Conservation (phyloP, 2,113 vertebrate genomes). For the Marcusenius ussheri region DNA sequence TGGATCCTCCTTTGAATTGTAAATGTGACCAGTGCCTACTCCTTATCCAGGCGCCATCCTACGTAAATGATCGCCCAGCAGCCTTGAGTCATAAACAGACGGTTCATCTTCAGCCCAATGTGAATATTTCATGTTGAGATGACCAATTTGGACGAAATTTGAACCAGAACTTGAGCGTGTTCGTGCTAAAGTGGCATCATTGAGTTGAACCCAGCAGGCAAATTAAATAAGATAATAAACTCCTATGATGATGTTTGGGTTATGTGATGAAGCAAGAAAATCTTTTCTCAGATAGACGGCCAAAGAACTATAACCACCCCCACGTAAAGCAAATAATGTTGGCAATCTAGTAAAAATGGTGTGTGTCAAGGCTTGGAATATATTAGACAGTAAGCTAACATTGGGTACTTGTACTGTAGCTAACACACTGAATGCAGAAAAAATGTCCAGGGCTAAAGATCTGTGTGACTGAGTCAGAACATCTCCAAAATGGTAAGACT, state of each 20-base stretch:
- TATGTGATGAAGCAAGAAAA: background rate
- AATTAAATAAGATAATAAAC: background rate
- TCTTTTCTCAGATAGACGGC: background rate
- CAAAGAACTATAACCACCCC: background rate
- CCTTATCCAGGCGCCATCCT: background rate
- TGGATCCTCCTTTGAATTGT: background rate
- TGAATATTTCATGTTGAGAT: background rate
- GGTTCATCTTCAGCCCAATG: background rate
- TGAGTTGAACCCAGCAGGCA: background rate
- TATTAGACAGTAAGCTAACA: background rate
- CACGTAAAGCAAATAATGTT: background rate
- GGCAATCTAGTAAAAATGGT: background rate
- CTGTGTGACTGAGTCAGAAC: background rate
- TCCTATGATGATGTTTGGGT: background rate
- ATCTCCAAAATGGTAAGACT: background rate
- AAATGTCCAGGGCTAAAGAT: background rate
- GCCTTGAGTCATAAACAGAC: background rate
- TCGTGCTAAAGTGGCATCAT: background rate
- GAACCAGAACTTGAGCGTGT: background rate
- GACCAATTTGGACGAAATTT: background rate
- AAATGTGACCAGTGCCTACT: background rate
- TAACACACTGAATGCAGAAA: background rate
- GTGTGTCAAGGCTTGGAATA: background rate
- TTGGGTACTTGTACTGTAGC: background rate
- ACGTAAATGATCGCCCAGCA: background rate